phyloP scores from a whole-genome alignment of 2,888 invertebrate species.

The Caenorhabditis doughertyi region DNA sequence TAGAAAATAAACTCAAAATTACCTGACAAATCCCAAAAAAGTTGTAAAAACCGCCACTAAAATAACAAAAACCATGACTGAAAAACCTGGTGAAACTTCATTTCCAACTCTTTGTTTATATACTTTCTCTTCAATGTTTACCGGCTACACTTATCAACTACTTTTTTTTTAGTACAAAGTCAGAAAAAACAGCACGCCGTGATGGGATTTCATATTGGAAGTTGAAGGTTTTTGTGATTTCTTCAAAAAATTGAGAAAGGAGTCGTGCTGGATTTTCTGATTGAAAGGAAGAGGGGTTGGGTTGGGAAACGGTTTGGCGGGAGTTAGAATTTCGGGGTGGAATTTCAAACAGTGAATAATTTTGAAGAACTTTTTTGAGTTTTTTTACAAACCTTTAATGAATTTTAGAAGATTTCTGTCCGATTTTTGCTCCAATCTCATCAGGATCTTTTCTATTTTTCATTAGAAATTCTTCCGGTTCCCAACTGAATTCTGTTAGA shows the following conservation, averaged over 20 bases:
- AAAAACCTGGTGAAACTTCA: neutral
- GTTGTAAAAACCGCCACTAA: neutral
- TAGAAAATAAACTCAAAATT: neutral
- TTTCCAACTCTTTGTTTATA: neutral
- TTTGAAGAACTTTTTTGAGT: no score
- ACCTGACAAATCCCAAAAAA: constrained; percentile 2
- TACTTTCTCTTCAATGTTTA: neutral
- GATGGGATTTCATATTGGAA: neutral
- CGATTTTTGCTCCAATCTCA: no score
- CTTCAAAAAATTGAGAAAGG: neutral
- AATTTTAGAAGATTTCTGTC: neutral
- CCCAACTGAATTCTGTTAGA: neutral
- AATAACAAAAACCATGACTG: neutral
- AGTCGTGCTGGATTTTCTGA: neutral
- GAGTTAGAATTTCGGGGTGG: no score
- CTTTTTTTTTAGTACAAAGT: neutral
- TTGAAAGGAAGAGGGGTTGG: neutral
- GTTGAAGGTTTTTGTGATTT: neutral
- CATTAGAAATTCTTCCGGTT: no score
- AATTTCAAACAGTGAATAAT: no score
- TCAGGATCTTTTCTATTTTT: no score
- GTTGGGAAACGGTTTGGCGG: neutral
- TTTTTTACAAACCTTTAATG: no score
- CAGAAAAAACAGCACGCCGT: neutral
- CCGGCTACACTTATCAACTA: neutral